Evolutionary conservation across 2,113 vertebrate species (phyloP), one percentile per base, ranked within the genome.

Genomic region (Uria aalge): DNA sequence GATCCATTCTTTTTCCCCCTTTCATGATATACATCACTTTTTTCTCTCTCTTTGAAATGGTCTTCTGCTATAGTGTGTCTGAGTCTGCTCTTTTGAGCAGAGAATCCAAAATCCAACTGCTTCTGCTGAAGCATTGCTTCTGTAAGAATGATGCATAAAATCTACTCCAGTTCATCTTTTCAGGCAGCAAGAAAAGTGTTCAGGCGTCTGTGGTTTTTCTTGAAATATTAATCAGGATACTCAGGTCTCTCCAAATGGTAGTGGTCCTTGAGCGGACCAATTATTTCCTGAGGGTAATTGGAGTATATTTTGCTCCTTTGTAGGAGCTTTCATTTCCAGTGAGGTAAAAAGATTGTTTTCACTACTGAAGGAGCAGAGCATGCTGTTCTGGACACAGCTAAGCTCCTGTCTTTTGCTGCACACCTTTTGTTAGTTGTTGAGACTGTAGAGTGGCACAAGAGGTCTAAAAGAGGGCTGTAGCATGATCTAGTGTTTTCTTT

Each of bases 281-380:
- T 59, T 88, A 69, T 69, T 69, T 74, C 22, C 43, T 64, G 45
- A 81, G 11, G 41, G 36, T 56, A 19, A 40, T 16, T 73, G 34
- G 36, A 64, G 5, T 23, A 30, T 34, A 74, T 41, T 75, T 0
- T 0, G 0, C 34, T 57, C 17, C 24, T 73, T 55, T 66, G 30
- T 67, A 62, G n/a, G 18, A 48, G 27, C 50, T 74, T 50, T 87
- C 10, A 64, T 32, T 50, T 79, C 29, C 24, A 40, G 18, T 84
- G 48, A n/a, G n/a, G 10, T 83, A n/a, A 67, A 72, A n/a, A 40
- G 20, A 7, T 41, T 83, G 34, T n/a, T 92, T 79, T 64, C 6
- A 7, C 48, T 74, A 7, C n/a, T 30, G n/a, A 57, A 74, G 66
- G 43, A 78, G 32, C 50, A 79, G 34, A 68, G 4, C 10, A 32